phyloP scores from a whole-genome alignment of 2,888 invertebrate genomes.

The Dicranocentrus wangi region DNA sequence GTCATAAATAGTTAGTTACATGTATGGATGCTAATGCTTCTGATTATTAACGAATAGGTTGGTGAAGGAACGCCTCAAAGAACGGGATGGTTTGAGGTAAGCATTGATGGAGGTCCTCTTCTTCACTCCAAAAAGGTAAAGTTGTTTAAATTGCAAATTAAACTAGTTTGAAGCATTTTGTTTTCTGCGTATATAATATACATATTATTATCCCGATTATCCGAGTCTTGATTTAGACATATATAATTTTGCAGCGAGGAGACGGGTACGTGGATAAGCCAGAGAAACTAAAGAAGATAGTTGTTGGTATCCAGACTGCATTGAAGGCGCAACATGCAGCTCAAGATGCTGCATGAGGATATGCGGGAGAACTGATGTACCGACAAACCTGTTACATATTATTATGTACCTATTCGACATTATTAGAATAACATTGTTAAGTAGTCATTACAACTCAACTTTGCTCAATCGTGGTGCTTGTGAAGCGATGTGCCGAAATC shows the following conservation, averaged over 20 bases:
- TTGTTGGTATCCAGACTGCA: constrained; percentile 52
- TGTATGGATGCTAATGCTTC: constrained; percentile 4
- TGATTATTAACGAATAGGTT: constrained; percentile 35
- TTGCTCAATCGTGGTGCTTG: constrained; percentile 32
- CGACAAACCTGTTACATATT: background rate
- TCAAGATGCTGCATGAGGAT: background rate
- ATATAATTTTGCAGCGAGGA: constrained; percentile 49
- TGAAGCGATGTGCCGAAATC: constrained; percentile 61
- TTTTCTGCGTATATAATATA: background rate
- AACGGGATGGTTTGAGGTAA: constrained; percentile 68
- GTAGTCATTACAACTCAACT: background rate
- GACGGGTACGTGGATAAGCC: constrained; percentile 65
- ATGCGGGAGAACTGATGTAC: background rate
- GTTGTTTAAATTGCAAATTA: constrained; percentile 2
- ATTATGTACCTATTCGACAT: too few relatives aligned
- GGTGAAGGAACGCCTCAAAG: constrained; percentile 61
- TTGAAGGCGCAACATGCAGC: constrained; percentile 29
- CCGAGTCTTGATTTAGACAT: background rate
- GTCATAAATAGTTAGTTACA: background rate
- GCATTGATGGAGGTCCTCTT: constrained; percentile 55
- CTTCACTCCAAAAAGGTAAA: constrained; percentile 70
- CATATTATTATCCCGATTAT: too few relatives aligned
- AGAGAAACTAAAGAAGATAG: constrained; percentile 61
- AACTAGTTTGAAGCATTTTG: background rate
- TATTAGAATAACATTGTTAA: too few relatives aligned